Evolutionary conservation across 2,113 vertebrate species (phyloP), one percentile per base, ranked within the genome.

Genomic region (Oncorhynchus gorbuscha): DNA sequence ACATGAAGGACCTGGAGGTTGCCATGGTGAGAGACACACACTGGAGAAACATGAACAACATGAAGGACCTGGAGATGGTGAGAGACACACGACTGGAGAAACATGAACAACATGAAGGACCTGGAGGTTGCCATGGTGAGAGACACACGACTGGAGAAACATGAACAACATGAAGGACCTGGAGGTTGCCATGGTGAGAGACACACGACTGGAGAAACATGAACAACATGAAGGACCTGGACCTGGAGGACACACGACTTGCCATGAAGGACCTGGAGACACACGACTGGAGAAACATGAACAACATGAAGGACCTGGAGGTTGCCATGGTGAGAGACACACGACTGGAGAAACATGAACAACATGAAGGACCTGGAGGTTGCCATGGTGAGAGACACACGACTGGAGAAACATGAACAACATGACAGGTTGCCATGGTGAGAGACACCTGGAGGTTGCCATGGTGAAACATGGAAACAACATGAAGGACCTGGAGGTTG

Each of bases 101-200:
- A 1, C 69, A 69, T 74, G 26, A 71, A 12, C 64, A 74, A 64
- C 2, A 16, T 71, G 32, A 59, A 65, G 4, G 16, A 4, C 1
- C 39, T 83, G 49, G 64, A 74, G 14, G 14, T 51, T 13, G 70
- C 61, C 13, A 77, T 69, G 88, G 91, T 92, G 71, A 87, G 86
- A 0, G 26, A 67, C 22, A 66, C 0, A 55, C 1, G 13, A 2
- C 32, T 85, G 86, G 66, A 39, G 48, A 58, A 24, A 1, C 69
- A 69, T 74, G 26, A 71, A 12, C 64, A 74, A 64, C 2, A 16
- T 71, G 32, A 59, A 65, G 4, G 16, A 4, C 1, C 39, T 83
- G 49, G 64, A 74, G 14, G 14, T 51, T 13, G 70, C 61, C 13
- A 77, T 69, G 88, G 91, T 92, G 71, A 87, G 86, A 0, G 26